Base-by-base conservation (phyloP, 2,888 invertebrate species). In the Leistus spinibarbis region DNA sequence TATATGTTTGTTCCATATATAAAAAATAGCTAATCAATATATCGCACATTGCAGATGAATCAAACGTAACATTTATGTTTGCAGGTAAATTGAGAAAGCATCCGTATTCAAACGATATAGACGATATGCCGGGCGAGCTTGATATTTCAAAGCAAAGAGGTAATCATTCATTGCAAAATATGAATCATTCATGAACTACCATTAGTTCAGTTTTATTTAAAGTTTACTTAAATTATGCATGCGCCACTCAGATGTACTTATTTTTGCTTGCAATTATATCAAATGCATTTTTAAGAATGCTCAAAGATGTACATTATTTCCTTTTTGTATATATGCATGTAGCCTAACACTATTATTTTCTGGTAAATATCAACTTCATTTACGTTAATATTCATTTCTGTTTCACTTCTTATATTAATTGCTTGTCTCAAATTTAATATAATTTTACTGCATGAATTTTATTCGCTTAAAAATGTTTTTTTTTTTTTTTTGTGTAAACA, bases 31-130 rank as follows among this genome's bases (percentile, higher is more conserved):
- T 40, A 40, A 40, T 40, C 40, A 40, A 40, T 40, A 40, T 40
- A 40, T 40, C 40, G 13, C 40, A 40, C 40, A 10, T 40, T 23
- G 56, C 57, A 66, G 19, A 23, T 27, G 56, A 56, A 19, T 57
- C 72, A 24, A 66, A 66, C 57, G 66, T 57, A 69, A 54, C 68
- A 54, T 75, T 75, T 75, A 75, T 75, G 53, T 75, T 77, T 77
- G 4, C 76, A 77, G 77, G 77, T 71, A 77, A 77, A 77, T 77
- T 76, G 69, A 76, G 76, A 69, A 77, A 77, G 65, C 73, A 71
- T 69, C 76, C 77, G 57, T 72, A 70, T 75, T 76, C 76, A 66
- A 76, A 77, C 70, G 70, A 76, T 75, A 76, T 76, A 72, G 63
- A 76, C 20, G 76, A 77, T 64, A 69, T 68, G 54, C 70, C 72